Evolutionary conservation across 2,113 vertebrate species (phyloP), one percentile per base, ranked within the genome.

Genomic region (Mus spicilegus): DNA sequence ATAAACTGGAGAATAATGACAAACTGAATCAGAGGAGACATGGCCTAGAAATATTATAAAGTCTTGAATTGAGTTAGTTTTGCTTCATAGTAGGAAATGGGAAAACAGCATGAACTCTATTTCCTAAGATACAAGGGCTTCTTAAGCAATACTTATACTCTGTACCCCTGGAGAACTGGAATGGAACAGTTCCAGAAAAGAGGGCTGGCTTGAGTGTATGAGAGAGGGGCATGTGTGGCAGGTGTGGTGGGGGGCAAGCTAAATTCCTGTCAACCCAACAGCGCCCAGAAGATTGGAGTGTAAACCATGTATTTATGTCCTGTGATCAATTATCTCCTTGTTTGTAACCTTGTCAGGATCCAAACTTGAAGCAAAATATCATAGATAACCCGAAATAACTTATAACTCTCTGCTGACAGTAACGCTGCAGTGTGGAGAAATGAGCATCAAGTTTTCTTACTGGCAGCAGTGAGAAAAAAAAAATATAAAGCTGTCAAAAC

Each of bases 21-120:
- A 89, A 93, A 86, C 39, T 87, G 88, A 96, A 97, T 93, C 90
- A 92, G 89, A 85, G 67, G 78, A 93, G 54, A 87, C 46, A 78
- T 42, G 54, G 42, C 54, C 51, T 67, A 54, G 67, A 93, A 95
- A 56, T 67, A 65, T n/a, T 73, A 84, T 84, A 69, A 77, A 87
- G 9, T 93, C 42, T 92, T 77, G 82, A 94, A 81, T 33, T 89
- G 73, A 69, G 67, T 91, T 94, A 85, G 67, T 61, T 94, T 93
- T 95, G 67, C 39, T 93, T 95, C 82, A 56, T 81, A 78, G 67
- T 10, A 49, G 73, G 46, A 95, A 90, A 93, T 95, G 33, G 49
- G 17, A 93, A 93, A 96, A 89, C 54, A 96, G 61, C 67, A 82
- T 86, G 82, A 67, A 91, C 46, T 87, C 19, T 51, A 39, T 94